Evolutionary conservation across 2,113 vertebrate genomes (phyloP).

Genomic region (Odontophorus gujanensis): DNA sequence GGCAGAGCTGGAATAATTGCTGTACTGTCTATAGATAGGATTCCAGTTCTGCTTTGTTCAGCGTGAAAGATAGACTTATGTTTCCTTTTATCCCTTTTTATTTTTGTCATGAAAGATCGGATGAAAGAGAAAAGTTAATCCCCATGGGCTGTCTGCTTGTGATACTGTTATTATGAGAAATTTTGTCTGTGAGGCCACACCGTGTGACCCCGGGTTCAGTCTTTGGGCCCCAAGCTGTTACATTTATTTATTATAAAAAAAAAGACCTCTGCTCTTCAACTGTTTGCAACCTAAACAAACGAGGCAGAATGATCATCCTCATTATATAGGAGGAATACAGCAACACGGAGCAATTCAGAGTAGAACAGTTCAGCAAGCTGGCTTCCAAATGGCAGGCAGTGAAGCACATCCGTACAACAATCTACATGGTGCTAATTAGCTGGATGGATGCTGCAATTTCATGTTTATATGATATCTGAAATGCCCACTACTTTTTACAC

Average conservation of each 20-base stretch:
- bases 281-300: background rate
- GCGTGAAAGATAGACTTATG: background rate
- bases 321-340: background rate
- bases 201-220: background rate
- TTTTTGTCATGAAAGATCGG: background rate
- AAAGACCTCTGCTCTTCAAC: background rate
- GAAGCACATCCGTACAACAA: background rate
- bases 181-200: background rate
- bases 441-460: slow-evolving; percentile 1
- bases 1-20: background rate
- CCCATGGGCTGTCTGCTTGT: background rate
- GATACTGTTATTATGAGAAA: background rate
- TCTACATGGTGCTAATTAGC: background rate
- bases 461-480: background rate
- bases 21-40: background rate
- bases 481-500: background rate
- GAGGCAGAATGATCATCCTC: background rate
- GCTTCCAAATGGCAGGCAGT: background rate
- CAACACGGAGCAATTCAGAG: background rate
- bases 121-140: slow-evolving; percentile 6
- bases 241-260: slow-evolving; percentile 1
- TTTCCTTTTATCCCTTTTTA: background rate
- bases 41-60: background rate
- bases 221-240: background rate
- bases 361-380: background rate